A percentile compares a stretch with the other conserved stretches of the same genome.
phyloP scores from a whole-genome alignment of 1,140 invertebrate species.

The Philopotamus ludificatus region DNA sequence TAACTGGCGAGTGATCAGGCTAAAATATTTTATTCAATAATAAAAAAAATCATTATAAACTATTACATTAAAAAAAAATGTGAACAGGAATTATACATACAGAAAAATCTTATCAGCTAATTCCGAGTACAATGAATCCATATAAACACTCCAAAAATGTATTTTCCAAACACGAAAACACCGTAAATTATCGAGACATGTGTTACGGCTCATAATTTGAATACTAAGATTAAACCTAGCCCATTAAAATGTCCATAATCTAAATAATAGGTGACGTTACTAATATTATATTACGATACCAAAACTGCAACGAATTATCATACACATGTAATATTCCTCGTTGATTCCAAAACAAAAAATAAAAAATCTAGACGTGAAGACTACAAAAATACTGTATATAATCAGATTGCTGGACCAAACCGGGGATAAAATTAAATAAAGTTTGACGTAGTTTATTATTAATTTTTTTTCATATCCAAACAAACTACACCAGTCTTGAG shows the following conservation, averaged over 20 bases:
- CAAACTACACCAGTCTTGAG: constrained; percentile 29
- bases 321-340: background rate
- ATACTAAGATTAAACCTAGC: constrained; percentile 28
- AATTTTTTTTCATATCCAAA: background rate
- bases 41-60: background rate
- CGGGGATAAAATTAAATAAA: constrained; percentile 36
- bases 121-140: constrained; percentile 30
- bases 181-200: constrained; percentile 1
- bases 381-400: no score
- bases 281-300: background rate
- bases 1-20: background rate
- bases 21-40: background rate
- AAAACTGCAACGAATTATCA: constrained; percentile 1
- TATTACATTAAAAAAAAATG: constrained; percentile 10
- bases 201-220: constrained; percentile 15
- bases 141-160: constrained; percentile 25
- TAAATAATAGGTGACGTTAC: constrained; percentile 10
- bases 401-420: constrained; percentile 26
- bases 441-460: constrained; percentile 9
- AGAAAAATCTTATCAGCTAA: constrained; percentile 40
- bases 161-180: constrained; percentile 3
- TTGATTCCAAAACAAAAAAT: no score
- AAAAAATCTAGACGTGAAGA: no score
- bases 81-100: constrained; percentile 31
- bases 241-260: constrained; percentile 22